Evolutionary conservation across 2,888 invertebrate species (phyloP), one percentile per base, ranked within the genome.

Genomic region (Cantharis rustica): DNA sequence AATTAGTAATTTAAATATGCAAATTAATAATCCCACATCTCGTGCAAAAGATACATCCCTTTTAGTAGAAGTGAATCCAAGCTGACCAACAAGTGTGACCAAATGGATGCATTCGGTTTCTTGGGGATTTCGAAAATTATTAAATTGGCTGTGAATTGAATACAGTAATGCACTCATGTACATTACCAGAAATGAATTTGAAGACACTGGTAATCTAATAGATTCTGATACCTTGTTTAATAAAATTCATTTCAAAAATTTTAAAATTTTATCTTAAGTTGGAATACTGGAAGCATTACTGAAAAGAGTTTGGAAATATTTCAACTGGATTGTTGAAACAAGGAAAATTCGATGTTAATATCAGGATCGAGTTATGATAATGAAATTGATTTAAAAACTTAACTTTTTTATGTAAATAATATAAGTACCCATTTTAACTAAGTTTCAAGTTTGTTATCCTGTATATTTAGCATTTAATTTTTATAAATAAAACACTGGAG

Each of bases 131-230:
- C 85, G 88, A 77, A 91, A 91, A 79, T 77, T 92, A 0, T 83
- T 93, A 0, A 86, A 88, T 16, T 90, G 91, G 89, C 89, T 88
- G 26, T 85, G 83, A 75, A 78, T 82, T 0, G 81, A 84, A 61
- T 87, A 86, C 74, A 78, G 83, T 64, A 91, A 92, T 84, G 91
- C 91, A 0, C 86, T 89, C 68, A 88, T 93, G 10, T 90, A 89
- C 75, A 85, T 93, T 2, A 91, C 91, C 0, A 93, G 92, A 83
- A 93, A 92, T 79, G 93, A 93, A 1, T 90, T 89, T 87, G 88
- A 90, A 13, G 90, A 90, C 23, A 69, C 80, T 0, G 90, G 89
- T 1, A 88, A 88, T 0, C 81, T 90, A 0, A 79, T 89, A 0
- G 92, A 92, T 83, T 86, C 87, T 1, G 88, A 88, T 90, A 89